A percentile compares a stretch with the other conserved stretches of the same genome.
phyloP scores from a whole-genome alignment of 2,113 vertebrate species.

The Porphyrio hochstetteri region DNA sequence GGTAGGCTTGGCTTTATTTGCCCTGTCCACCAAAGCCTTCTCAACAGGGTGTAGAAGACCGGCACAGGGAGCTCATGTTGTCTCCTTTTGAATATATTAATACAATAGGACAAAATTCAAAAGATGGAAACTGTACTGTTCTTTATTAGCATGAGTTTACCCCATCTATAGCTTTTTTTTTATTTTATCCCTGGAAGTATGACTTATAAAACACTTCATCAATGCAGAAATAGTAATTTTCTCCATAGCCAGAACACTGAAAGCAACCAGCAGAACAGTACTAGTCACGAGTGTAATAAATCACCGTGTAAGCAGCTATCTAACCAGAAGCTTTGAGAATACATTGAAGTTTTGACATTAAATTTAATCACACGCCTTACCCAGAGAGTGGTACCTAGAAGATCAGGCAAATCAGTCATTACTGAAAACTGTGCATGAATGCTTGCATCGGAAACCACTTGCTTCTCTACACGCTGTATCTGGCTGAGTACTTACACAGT shows the following conservation, averaged over 20 bases:
- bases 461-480: not conserved
- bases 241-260: not conserved
- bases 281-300: not conserved
- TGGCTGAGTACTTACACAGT: not conserved
- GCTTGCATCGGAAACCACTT: not conserved
- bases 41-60: not conserved
- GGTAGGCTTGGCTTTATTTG: not conserved
- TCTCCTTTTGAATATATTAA: not conserved
- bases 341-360: conserved; percentile 29
- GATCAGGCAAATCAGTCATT: not conserved
- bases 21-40: not conserved
- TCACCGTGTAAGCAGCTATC: not conserved
- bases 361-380: conserved; percentile 14
- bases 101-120: not conserved
- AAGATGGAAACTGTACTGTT: not conserved
- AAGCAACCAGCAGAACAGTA: not conserved
- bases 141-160: not conserved
- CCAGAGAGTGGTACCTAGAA: not conserved
- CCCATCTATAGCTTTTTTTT: not conserved
- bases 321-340: not conserved
- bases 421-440: not conserved
- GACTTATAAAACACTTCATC: not conserved
- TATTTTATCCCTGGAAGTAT: not conserved
- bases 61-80: not conserved
- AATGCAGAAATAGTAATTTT: not conserved